These are phyloP conservation scores for Melipona quadrifasciata DNA, from an alignment of 1,140 invertebrate species.

Conservation along the genomic window DNA sequence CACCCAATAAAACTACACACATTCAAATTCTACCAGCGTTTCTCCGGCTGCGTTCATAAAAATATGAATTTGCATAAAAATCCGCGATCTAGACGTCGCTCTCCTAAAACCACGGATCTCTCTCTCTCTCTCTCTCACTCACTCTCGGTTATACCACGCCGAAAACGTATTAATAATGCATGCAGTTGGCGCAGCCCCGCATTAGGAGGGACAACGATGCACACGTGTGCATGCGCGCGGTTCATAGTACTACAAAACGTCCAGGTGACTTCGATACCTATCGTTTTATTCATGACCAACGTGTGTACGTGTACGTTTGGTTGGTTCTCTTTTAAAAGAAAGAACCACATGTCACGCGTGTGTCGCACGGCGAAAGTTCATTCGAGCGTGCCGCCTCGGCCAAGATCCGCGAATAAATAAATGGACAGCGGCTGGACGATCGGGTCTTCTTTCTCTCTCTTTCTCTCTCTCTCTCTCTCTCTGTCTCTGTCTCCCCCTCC, in stretches of 20 bases:
- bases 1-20: not conserved
- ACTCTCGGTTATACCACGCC: constrained; percentile 17
- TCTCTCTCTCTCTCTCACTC: not conserved
- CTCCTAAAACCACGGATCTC: not conserved
- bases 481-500: too few species aligned
- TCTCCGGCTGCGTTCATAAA: not conserved
- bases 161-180: constrained; percentile 59
- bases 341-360: constrained; percentile 24
- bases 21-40: not conserved
- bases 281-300: constrained; percentile 57
- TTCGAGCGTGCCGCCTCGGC: constrained; percentile 1
- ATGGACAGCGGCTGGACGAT: not conserved
- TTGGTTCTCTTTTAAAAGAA: not conserved
- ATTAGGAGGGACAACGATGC: constrained; percentile 29
- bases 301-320: not conserved
- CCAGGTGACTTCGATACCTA: constrained; percentile 39
- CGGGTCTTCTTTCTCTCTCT: not conserved
- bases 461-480: not conserved
- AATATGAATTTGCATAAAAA: not conserved
- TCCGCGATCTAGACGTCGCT: not conserved
- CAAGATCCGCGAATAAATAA: constrained; percentile 27
- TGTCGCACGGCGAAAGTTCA: constrained; percentile 48
- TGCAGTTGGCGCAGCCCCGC: constrained; percentile 5
- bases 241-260: constrained; percentile 35
- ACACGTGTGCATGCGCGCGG: constrained; percentile 12